Evolutionary conservation across 2,113 vertebrate genomes (phyloP).

Genomic region (Tringa solitaria): DNA sequence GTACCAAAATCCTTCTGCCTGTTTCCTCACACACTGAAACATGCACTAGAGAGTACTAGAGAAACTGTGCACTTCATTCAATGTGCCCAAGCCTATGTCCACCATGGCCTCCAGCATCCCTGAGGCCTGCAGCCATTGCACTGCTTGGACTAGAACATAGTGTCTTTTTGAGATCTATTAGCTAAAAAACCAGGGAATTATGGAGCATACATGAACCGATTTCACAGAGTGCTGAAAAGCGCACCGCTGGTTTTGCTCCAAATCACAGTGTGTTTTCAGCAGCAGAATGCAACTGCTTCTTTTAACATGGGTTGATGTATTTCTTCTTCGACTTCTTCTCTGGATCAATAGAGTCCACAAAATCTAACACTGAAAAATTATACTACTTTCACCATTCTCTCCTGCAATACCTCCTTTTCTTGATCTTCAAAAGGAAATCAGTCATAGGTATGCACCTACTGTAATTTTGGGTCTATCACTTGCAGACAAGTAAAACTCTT

Average conservation of each 20-base stretch:
- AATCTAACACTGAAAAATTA: neutral
- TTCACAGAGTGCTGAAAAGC: neutral
- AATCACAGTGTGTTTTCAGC: neutral
- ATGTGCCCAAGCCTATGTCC: neutral
- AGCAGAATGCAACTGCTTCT: neutral
- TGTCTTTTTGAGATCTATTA: neutral
- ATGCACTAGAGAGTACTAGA: neutral
- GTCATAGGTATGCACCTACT: neutral
- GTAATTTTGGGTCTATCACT: neutral
- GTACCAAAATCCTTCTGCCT: neutral
- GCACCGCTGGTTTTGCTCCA: neutral
- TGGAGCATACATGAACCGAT: neutral
- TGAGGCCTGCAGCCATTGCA: neutral
- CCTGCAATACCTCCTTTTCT: neutral
- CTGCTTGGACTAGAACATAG: neutral
- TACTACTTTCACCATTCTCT: neutral
- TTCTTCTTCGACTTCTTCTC: neutral
- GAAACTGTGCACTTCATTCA: neutral
- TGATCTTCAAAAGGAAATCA: neutral
- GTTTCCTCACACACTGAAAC: neutral
- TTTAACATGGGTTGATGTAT: neutral
- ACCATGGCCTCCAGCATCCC: neutral
- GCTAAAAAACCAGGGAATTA: neutral
- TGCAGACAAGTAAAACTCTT: neutral
- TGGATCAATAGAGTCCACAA: neutral